A percentile compares a stretch with the other conserved stretches of the same genome.
Evolutionary conservation across 2,888 invertebrate genomes (phyloP).

Genomic region (Coleophora flavipennella): DNA sequence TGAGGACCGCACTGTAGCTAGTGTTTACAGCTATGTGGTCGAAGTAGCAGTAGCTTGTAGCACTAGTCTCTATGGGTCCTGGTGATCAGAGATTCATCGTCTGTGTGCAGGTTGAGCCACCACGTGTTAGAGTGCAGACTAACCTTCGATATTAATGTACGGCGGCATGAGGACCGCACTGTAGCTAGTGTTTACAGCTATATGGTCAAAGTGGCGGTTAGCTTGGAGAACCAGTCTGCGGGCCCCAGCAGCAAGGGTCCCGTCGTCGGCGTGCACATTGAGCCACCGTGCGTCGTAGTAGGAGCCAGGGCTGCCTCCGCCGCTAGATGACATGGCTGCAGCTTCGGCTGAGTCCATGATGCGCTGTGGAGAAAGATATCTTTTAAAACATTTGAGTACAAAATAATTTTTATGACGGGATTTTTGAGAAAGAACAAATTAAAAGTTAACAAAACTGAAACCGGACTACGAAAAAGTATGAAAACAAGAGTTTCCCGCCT

Average conservation of each 20-base stretch:
- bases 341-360: slow-evolving; percentile 95
- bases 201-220: slow-evolving; percentile 88
- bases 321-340: slow-evolving; percentile 77
- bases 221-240: slow-evolving; percentile 81
- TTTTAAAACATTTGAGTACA: background rate
- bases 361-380: slow-evolving; percentile 71
- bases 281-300: slow-evolving; percentile 88
- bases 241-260: slow-evolving; percentile 79
- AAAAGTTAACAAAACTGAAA: too few relatives aligned
- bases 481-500: too few relatives aligned
- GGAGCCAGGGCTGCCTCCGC: slow-evolving; percentile 70
- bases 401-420: too few relatives aligned
- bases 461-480: too few relatives aligned
- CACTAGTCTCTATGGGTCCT: too few relatives aligned
- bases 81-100: too few relatives aligned
- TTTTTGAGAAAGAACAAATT: too few relatives aligned
- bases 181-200: slow-evolving; percentile 86
- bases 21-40: slow-evolving; percentile 89
- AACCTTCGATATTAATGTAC: slow-evolving; percentile 80
- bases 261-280: slow-evolving; percentile 84
- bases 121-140: too few relatives aligned
- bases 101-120: too few relatives aligned
- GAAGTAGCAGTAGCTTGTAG: slow-evolving; percentile 88
- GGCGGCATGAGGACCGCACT: slow-evolving; percentile 93
- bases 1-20: slow-evolving; percentile 89